These are phyloP conservation scores for Laticauda colubrina DNA, from an alignment of 2,113 vertebrate species.

Conservation along the genomic window DNA sequence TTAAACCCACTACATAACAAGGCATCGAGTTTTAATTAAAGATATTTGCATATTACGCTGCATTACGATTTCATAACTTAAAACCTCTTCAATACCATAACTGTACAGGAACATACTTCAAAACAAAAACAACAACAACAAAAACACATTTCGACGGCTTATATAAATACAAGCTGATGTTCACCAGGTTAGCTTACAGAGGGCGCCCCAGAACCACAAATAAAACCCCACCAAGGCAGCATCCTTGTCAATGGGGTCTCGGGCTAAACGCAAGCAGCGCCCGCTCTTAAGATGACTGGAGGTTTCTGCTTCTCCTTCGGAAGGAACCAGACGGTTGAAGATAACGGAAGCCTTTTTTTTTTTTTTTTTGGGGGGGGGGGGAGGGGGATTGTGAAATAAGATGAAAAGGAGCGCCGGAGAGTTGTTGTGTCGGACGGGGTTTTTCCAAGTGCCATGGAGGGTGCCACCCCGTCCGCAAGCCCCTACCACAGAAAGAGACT, in stretches of 20 bases:
- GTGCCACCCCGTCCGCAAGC: not conserved
- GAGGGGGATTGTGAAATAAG: not conserved
- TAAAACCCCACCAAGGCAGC: not conserved
- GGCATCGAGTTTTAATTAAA: not conserved
- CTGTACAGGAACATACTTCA: not conserved
- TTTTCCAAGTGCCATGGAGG: not conserved
- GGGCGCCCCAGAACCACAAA: conserved; percentile 62
- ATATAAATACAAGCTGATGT: not conserved
- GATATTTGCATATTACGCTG: not conserved
- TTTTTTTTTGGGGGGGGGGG: not conserved
- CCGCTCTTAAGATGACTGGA: not conserved
- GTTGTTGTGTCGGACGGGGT: not conserved
- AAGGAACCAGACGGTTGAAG: not conserved
- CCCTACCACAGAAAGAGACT: not conserved
- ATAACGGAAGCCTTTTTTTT: not conserved
- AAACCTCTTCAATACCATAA: not conserved
- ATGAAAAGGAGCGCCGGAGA: too few species aligned
- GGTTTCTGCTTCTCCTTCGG: not conserved
- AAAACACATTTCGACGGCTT: not conserved
- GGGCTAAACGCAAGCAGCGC: not conserved
- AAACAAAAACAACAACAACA: too few species aligned
- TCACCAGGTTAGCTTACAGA: conserved; percentile 34
- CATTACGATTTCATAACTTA: fast-evolving
- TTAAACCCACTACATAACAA: not conserved
- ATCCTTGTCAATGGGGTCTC: not conserved